Evolutionary conservation across 2,797 vertebrate genomes (phyloP), one percentile per base, ranked within the genome.

Genomic region (Mareca strepera): DNA sequence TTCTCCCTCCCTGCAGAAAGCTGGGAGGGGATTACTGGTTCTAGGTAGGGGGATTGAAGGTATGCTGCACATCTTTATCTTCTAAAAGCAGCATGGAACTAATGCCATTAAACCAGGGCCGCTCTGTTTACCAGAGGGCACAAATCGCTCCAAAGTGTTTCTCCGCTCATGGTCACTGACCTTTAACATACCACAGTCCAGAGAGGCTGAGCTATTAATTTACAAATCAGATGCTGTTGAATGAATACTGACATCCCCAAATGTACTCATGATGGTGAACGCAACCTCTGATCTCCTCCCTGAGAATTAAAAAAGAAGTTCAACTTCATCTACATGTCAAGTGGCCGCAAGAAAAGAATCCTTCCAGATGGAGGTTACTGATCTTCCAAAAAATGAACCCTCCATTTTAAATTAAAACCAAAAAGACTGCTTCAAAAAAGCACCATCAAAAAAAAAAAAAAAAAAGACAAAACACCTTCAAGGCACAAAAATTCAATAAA

Each of bases 391-490:
- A 50, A 96, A 80, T 7, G 37, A 43, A 93, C 66, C 44, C 83
- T 94, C 96, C 72, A 58, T 58, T 90, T 94, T 88, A 86, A 97
- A 93, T 87, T 94, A 92, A 93, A 93, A 70, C 77, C 39, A 84
- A 92, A 94, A 82, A 90, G 43, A 80, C 55, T 77, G 81, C 60
- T 82, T 64, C 5, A 63, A 81, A 82, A 73, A 48, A 48, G 26
- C 48, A 73, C 21, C 7, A 84, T 4, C 5, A 14, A 35, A 68
- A 39, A 39, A 39, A 43, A 52, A 0, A 0, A 1, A 1, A 66
- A 8, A 66, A 39, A 39, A 29, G 7, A 63, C 1, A 62, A 29
- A 41, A 21, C 12, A 75, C 59, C 28, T 92, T 88, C 80, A 74
- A 73, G 89, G 88, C 1, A 72, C 39, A 86, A 80, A 92, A 95